Base-by-base conservation (phyloP, 2,797 vertebrate species). In the Halcyon smyrnensis region DNA sequence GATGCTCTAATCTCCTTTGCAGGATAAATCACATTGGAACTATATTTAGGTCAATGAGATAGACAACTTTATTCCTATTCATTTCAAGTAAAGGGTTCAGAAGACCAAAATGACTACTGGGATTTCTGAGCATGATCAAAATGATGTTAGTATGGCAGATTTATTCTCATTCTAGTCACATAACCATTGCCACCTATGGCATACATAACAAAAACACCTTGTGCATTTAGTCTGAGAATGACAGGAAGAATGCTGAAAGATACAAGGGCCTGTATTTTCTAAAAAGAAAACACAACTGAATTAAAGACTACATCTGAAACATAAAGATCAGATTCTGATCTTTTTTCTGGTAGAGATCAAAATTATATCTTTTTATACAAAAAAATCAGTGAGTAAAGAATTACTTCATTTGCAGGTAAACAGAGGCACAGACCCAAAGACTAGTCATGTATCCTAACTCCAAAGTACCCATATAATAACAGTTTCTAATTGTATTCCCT, bases 1-100 rank as follows among this genome's bases (percentile, higher is more conserved):
- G 48, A 75, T 23, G 11, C 32, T 90, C 43, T 79, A 86, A 89
- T 94, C 77, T 88, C 8, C 57, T 92, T 62, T 73, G 45, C 34
- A 79, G 64, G 37, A 80, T 74, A 68, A 91, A 70, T 67, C 78
- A 80, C 45, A 25, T 63, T 67, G 48, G 48, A 82, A 87, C 65
- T 59, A 51, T 53, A 85, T 89, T 79, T 64, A 80, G 68, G 64
- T 70, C n/a, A 3, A 82, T 18, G 63, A 85, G 70, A 79, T 23
- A 48, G 24, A 93, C 6, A 20, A 36, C 51, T 83, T 85, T 84
- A 83, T 73, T 85, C n/a, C 28, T 50, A 63, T 73, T 79, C 59
- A 59, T 60, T 67, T 20, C 75, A 70, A 80, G 56, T 3, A 87
- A 77, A 78, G 45, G 28, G 51, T 43, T 53, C 14, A 56, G 60